phyloP scores from a whole-genome alignment of 2,113 vertebrate genomes.

The Dicerorhinus sumatrensis region DNA sequence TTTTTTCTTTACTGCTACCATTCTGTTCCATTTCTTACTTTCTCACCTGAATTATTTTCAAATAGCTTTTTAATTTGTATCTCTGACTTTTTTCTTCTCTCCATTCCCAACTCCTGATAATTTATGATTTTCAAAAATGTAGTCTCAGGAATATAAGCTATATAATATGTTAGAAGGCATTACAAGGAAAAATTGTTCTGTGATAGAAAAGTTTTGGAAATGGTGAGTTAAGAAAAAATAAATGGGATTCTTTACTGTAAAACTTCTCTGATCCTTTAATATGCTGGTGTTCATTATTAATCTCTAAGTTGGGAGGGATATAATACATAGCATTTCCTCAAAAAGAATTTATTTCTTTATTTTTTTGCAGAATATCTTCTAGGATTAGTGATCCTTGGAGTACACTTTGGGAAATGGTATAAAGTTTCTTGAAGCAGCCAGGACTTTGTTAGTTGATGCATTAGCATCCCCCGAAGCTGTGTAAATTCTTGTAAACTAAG shows the following conservation, averaged over 20 bases:
- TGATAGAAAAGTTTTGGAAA: neutral
- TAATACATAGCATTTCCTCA: neutral
- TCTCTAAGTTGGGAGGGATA: neutral
- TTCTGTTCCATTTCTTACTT: neutral
- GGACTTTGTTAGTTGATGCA: neutral
- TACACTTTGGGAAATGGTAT: neutral
- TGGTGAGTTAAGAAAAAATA: neutral
- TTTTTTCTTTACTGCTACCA: neutral
- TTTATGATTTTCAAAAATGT: constrained; percentile 4
- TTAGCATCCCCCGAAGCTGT: neutral
- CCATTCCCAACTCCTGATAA: neutral
- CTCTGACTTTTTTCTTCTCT: neutral
- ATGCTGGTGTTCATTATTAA: neutral
- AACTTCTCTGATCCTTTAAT: neutral
- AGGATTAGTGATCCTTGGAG: neutral
- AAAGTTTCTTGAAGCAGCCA: neutral
- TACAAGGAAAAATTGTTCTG: neutral
- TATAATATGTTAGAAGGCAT: neutral
- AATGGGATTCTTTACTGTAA: neutral
- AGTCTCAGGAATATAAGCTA: neutral
- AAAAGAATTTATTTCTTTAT: neutral
- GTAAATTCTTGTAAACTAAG: neutral
- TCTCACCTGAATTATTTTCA: constrained; percentile 17
- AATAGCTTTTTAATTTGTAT: neutral
- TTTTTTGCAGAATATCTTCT: neutral